Base-by-base conservation (phyloP, 2,888 invertebrate genomes). In the Diploptera punctata region DNA sequence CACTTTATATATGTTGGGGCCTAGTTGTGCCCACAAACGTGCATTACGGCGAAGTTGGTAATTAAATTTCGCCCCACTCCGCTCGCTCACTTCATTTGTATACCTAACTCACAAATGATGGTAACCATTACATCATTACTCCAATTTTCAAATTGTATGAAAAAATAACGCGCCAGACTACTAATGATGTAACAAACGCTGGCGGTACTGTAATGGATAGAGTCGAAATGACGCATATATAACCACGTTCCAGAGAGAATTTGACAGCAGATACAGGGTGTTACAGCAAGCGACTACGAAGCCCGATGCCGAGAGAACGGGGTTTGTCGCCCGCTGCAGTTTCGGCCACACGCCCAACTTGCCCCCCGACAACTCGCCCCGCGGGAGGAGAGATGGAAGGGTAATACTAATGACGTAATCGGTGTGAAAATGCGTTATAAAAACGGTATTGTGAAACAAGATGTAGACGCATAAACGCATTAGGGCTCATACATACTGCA, bases 31-130 rank as follows among this genome's bases (percentile, higher is more conserved):
- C 65, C 71, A 57, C 72, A 61, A 57, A 60, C 72, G 68, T 44
- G 72, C 57, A 47, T 71, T 72, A 68, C 72, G 67, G 68, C 72
- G 29, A 70, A 72, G 72, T 72, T 72, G 43, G 68, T 72, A 72
- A 72, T 72, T 72, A 67, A 67, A 72, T 72, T 67, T 44, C 47
- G 38, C 49, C 47, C 29, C 67, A 19, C 31, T 67, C 67, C 31
- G 31, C 47, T 18, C 47, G 47, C 38, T 19, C 62, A 49, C 52
- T 49, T 62, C 62, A 44, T 44, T 57, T 60, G 69, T 57, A 65
- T 65, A 65, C 47, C 44, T 65, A 65, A 65, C 65, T 65, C 65
- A 65, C 65, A 65, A 65, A 65, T 65, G 65, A 65, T 65, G 65
- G 65, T 65, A 65, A 65, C 65, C 65, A 65, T 65, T 65, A 65